A percentile compares a stretch with the other conserved stretches of the same genome.
Evolutionary conservation across 92 coral and sea anemone genomes (phyloP).

Genomic region (Phenganax marumi): DNA sequence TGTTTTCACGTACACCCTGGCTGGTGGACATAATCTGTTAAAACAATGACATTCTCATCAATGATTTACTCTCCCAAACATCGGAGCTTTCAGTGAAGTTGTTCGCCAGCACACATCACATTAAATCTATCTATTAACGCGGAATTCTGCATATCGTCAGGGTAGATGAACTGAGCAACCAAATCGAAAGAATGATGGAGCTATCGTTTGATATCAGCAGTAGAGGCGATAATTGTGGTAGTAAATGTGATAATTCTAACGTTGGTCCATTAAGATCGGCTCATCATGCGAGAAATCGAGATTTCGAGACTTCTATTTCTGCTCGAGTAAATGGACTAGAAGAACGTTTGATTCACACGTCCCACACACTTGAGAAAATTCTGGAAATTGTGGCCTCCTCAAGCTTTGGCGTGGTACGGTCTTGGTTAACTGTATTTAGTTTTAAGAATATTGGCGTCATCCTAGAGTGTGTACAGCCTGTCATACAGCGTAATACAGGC

Average conservation of each 20-base stretch:
- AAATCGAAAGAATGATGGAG: slow-evolving; percentile 81
- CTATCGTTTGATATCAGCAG: slow-evolving; percentile 26
- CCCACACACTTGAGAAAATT: slow-evolving; percentile 34
- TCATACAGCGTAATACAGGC: too few relatives aligned
- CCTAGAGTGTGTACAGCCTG: not conserved
- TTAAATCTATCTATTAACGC: not conserved
- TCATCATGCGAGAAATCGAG: slow-evolving; percentile 10
- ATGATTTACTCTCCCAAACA: too few relatives aligned
- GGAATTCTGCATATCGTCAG: slow-evolving; percentile 35
- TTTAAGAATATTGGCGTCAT: not conserved
- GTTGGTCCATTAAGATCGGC: slow-evolving; percentile 13
- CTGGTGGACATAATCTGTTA: too few relatives aligned
- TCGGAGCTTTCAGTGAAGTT: too few relatives aligned
- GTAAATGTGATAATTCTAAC: not conserved
- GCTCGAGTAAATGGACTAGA: slow-evolving; percentile 32
- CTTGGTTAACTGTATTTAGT: not conserved
- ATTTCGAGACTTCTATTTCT: slow-evolving; percentile 18
- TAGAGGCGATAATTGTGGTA: not conserved
- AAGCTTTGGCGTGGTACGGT: not conserved
- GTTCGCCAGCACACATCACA: not conserved
- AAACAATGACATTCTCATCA: too few relatives aligned
- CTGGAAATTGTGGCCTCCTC: slow-evolving; percentile 34
- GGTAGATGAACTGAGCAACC: slow-evolving; percentile 62
- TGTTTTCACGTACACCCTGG: not conserved
- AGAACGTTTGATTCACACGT: slow-evolving; percentile 24